phyloP scores from a whole-genome alignment of 2,888 invertebrate species.

The Epinotia brunnichana region DNA sequence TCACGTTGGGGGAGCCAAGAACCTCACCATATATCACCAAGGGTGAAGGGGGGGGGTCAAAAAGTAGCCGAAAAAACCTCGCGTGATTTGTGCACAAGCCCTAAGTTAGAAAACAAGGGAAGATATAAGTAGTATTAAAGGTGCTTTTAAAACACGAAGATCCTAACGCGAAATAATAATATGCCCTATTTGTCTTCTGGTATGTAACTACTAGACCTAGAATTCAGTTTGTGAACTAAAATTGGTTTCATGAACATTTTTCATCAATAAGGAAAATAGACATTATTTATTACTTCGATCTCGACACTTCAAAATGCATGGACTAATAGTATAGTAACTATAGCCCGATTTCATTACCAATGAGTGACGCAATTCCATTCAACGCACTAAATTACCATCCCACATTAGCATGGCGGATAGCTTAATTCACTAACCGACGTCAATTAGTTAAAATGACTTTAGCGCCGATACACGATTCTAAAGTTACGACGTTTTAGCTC shows the following conservation, averaged over 20 bases:
- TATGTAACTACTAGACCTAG: too few species aligned
- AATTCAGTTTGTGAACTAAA: too few species aligned
- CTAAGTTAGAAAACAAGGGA: too few species aligned
- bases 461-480: not conserved
- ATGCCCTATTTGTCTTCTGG: too few species aligned
- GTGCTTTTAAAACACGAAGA: too few species aligned
- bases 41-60: too few species aligned
- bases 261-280: not conserved
- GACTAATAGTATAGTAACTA: not conserved
- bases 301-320: not conserved
- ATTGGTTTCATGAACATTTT: too few species aligned
- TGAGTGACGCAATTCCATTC: not conserved
- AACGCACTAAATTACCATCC: slow-evolving; percentile 1
- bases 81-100: too few species aligned
- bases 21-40: too few species aligned
- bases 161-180: too few species aligned
- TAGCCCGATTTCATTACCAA: not conserved
- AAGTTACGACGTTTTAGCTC: not conserved
- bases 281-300: not conserved
- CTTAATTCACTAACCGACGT: slow-evolving; percentile 4
- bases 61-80: too few species aligned
- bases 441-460: not conserved
- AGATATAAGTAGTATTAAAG: not conserved
- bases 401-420: not conserved
- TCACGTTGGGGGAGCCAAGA: too few species aligned